Percentiles rank a stretch among this genome's conserved stretches.
These are phyloP conservation scores for Julus scanicus DNA, from an alignment of 2,888 invertebrate species.

Conservation along the genomic window DNA sequence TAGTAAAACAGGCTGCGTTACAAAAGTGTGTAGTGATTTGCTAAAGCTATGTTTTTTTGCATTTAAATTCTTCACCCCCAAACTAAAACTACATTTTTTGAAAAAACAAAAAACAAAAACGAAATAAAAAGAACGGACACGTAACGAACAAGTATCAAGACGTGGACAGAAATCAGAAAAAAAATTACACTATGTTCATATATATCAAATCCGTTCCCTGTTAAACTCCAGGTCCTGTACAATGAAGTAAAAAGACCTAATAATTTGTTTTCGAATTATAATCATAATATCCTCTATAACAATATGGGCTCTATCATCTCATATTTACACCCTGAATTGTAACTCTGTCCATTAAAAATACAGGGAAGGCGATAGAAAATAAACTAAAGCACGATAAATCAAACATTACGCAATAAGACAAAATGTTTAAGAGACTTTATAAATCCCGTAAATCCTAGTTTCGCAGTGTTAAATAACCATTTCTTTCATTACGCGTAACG, in stretches of 20 bases:
- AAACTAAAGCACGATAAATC: constrained; percentile 6
- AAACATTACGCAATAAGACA: neutral
- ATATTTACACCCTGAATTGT: neutral
- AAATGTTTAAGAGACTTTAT: neutral
- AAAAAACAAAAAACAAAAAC: neutral
- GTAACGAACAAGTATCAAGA: neutral
- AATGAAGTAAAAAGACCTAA: constrained; percentile 31
- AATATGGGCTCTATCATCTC: constrained; percentile 1
- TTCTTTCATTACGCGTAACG: constrained; percentile 20
- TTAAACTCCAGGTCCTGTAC: constrained; percentile 41
- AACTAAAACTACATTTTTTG: constrained; percentile 34
- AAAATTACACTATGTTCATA: constrained; percentile 42
- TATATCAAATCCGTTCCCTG: constrained; percentile 42
- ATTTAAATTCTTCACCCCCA: constrained; percentile 29
- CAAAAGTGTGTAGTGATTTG: constrained; percentile 33
- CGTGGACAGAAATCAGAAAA: neutral
- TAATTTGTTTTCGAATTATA: constrained; percentile 12
- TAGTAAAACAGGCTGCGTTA: constrained; percentile 27
- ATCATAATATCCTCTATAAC: neutral
- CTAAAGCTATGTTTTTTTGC: constrained; percentile 32
- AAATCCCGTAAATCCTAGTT: neutral
- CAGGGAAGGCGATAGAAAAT: constrained; percentile 34
- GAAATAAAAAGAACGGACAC: neutral
- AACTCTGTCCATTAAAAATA: neutral
- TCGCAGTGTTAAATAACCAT: neutral